phyloP scores from a whole-genome alignment of 1,140 invertebrate genomes.

The Ips nitidus region DNA sequence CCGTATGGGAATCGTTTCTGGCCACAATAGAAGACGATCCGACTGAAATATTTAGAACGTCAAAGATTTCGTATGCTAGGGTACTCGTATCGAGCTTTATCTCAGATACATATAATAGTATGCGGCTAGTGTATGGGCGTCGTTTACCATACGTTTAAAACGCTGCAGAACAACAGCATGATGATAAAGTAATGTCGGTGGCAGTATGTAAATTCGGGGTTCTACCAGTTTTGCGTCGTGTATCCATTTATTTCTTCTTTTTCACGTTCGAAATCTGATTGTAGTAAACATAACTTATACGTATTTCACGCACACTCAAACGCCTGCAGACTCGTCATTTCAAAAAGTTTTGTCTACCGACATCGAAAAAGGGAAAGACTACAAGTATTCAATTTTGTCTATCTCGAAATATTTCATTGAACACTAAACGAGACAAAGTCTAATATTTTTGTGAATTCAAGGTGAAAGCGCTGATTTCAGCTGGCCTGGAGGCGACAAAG shows the following conservation, averaged over 20 bases:
- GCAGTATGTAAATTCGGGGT: conserved; percentile 1
- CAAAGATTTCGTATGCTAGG: conserved; percentile 1
- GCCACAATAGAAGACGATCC: conserved; percentile 26
- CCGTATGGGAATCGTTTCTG: conserved; percentile 27
- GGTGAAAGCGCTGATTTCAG: too few relatives aligned
- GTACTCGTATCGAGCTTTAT: neutral
- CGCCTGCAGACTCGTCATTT: too few relatives aligned
- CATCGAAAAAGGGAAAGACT: too few relatives aligned
- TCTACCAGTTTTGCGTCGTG: conserved; percentile 1
- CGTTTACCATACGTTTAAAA: neutral
- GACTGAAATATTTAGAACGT: conserved; percentile 18
- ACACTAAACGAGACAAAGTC: too few relatives aligned
- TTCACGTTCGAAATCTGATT: too few relatives aligned
- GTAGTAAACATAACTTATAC: too few relatives aligned
- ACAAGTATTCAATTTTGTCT: too few relatives aligned
- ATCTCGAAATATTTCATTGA: too few relatives aligned
- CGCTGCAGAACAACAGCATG: neutral
- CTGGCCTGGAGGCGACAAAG: too few relatives aligned
- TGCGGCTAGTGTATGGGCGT: conserved; percentile 2
- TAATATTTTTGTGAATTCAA: too few relatives aligned
- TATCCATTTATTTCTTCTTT: neutral
- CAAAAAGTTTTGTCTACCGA: too few relatives aligned
- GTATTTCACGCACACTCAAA: too few relatives aligned
- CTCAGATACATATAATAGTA: neutral
- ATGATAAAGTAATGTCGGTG: conserved; percentile 3